Conservation (phyloP, 2,113 vertebrate species). For the Microcebus tavaratra region DNA sequence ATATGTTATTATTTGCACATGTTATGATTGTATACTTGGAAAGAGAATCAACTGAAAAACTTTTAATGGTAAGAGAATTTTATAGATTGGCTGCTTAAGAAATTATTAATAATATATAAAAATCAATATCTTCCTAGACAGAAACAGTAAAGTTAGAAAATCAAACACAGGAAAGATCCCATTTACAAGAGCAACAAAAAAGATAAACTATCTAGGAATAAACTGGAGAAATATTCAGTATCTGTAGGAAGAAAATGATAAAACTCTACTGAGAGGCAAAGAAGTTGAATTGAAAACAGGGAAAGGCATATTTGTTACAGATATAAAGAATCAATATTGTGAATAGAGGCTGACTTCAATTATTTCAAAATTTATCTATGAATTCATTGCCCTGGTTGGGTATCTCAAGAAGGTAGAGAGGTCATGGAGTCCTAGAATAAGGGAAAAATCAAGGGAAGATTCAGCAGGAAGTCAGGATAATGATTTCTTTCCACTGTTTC, state of each 20-base stretch:
- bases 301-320: neutral
- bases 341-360: neutral
- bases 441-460: neutral
- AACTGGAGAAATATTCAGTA: conserved; percentile 27
- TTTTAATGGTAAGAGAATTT: neutral
- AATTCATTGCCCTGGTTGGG: neutral
- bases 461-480: too few relatives aligned
- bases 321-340: neutral
- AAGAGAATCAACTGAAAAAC: conserved; percentile 1
- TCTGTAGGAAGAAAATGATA: neutral
- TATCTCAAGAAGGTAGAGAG: neutral
- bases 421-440: too few relatives aligned
- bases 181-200: neutral
- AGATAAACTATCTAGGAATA: neutral
- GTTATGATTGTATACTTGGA: neutral
- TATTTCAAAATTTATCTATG: neutral
- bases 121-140: conserved; percentile 50
- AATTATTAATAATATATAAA: conserved; percentile 41
- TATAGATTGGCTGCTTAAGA: conserved; percentile 20
- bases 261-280: conserved; percentile 30
- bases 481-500: neutral
- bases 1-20: conserved; percentile 44
- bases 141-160: conserved; percentile 42
- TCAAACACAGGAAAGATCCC: conserved; percentile 2
- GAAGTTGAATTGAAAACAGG: neutral